These are phyloP conservation scores for Okamejei kenojei DNA, from an alignment of 2,797 vertebrate genomes.

Conservation along the genomic window DNA sequence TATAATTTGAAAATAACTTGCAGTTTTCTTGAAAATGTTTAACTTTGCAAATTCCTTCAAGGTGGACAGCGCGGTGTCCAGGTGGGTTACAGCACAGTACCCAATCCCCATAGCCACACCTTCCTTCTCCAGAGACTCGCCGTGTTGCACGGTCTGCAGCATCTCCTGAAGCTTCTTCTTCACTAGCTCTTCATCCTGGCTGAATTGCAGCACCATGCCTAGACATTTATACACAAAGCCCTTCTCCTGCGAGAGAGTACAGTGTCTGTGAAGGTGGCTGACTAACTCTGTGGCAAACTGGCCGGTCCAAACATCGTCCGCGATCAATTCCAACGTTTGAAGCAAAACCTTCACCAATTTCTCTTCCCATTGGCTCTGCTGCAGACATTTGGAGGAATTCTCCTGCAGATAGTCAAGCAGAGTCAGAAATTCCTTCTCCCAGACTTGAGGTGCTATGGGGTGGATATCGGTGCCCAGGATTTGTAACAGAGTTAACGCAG, in stretches of 20 bases:
- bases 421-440: background rate
- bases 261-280: background rate
- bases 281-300: background rate
- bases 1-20: slow-evolving; percentile 31
- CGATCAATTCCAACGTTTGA: background rate
- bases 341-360: background rate
- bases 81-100: background rate
- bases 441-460: background rate
- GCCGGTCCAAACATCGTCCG: background rate
- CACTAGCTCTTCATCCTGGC: background rate
- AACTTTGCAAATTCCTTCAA: slow-evolving; percentile 29
- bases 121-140: background rate
- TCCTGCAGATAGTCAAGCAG: background rate
- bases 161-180: background rate
- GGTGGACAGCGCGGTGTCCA: background rate
- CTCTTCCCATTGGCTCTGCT: slow-evolving; percentile 29
- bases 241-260: slow-evolving; percentile 1
- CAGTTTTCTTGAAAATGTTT: slow-evolving; percentile 33
- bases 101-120: background rate
- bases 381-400: background rate
- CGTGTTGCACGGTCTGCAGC: background rate
- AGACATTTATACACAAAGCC: slow-evolving; percentile 1
- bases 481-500: background rate
- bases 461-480: background rate
- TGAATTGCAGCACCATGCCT: background rate